Percentiles rank a stretch among this genome's conserved stretches.
These are phyloP conservation scores for Agrochola circellaris DNA, from an alignment of 2,888 invertebrate genomes.

Conservation along the genomic window DNA sequence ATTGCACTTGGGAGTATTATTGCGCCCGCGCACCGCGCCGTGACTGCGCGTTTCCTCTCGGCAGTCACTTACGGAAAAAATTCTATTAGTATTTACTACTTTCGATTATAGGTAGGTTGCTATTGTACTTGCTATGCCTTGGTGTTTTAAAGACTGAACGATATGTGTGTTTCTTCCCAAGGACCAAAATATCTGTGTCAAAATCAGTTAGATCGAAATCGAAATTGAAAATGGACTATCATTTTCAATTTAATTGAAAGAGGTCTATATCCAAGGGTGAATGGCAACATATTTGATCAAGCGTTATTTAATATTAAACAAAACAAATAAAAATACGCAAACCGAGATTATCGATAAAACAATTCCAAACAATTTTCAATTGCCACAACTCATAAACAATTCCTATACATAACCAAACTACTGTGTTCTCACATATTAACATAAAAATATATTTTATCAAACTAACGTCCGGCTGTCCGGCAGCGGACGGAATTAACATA, in stretches of 20 bases:
- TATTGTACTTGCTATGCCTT: background rate
- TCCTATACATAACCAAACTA: conserved; percentile 13
- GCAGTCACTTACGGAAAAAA: conserved; percentile 38
- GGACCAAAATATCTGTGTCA: background rate
- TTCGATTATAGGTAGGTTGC: conserved; percentile 24
- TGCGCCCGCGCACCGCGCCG: conserved; percentile 48
- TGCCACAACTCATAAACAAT: conserved; percentile 9
- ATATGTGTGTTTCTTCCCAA: no score
- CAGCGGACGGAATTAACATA: conserved; percentile 64
- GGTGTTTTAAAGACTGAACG: background rate
- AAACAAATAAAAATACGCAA: background rate
- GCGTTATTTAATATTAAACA: background rate
- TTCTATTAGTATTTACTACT: conserved; percentile 47
- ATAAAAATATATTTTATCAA: conserved; percentile 57
- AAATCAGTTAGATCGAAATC: background rate
- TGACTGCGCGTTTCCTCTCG: conserved; percentile 64
- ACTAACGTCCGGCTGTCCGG: conserved; percentile 47
- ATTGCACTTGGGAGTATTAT: conserved; percentile 69
- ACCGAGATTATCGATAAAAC: conserved; percentile 1
- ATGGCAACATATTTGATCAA: background rate
- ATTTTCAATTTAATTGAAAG: background rate
- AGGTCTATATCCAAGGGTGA: background rate
- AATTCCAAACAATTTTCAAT: conserved; percentile 33
- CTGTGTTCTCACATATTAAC: conserved; percentile 48
- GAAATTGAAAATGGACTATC: background rate